A percentile compares a stretch with the other conserved stretches of the same genome.
These are phyloP conservation scores for Scaptomyza montana DNA, from an alignment of 1,140 invertebrate species.

Conservation along the genomic window DNA sequence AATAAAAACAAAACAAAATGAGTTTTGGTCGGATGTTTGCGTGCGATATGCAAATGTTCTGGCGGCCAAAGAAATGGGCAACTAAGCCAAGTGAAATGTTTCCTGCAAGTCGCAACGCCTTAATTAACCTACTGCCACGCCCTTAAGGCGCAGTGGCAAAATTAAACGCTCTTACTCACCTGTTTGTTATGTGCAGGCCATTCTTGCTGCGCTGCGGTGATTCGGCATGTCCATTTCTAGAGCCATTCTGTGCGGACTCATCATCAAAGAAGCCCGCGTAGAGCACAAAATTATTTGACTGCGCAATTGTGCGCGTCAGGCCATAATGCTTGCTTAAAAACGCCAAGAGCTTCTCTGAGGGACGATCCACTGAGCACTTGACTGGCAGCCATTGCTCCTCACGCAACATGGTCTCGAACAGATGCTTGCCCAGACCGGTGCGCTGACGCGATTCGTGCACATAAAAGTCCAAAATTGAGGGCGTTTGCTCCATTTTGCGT, in stretches of 20 bases:
- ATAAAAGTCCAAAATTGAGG: constrained; percentile 95
- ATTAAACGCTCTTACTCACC: constrained; percentile 55
- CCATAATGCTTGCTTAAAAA: constrained; percentile 94
- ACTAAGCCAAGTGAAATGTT: constrained; percentile 76
- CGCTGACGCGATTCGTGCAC: constrained; percentile 91
- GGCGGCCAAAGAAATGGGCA: constrained; percentile 62
- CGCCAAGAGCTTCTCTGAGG: constrained; percentile 92
- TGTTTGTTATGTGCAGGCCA: constrained; percentile 76
- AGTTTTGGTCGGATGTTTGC: constrained; percentile 56
- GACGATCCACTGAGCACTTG: constrained; percentile 94
- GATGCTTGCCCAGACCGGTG: constrained; percentile 89
- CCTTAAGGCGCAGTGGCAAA: background rate
- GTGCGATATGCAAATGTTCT: constrained; percentile 73
- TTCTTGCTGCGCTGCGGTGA: constrained; percentile 44
- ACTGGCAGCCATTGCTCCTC: constrained; percentile 88
- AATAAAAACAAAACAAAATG: constrained; percentile 15
- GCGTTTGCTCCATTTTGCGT: constrained; percentile 88
- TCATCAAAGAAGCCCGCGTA: constrained; percentile 91
- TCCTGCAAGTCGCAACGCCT: constrained; percentile 68
- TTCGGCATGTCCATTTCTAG: constrained; percentile 57
- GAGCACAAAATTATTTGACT: constrained; percentile 95
- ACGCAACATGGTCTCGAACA: constrained; percentile 92
- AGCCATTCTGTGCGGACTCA: constrained; percentile 60
- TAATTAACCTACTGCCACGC: constrained; percentile 58
- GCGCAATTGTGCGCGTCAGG: constrained; percentile 88